Evolutionary conservation across 2,888 invertebrate species (phyloP), one percentile per base, ranked within the genome.

Genomic region (Gibbula magus): DNA sequence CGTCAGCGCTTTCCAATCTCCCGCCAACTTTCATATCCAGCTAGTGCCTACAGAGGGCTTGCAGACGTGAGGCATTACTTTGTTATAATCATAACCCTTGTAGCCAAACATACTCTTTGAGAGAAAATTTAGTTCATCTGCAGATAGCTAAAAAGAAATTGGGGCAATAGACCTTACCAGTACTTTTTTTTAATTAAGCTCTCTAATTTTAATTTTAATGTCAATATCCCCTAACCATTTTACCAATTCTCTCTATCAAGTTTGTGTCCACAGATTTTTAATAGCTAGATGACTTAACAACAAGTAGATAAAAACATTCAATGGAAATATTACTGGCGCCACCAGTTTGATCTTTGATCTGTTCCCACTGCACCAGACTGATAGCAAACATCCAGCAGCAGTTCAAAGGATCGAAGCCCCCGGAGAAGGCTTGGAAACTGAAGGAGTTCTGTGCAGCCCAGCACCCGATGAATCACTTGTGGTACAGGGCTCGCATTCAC

Each of bases 401-500:
- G 2, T 88, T 85, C 80, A 67, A 79, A 1, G 78, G 83, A 20
- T 83, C 82, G 8, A 84, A 82, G 18, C 67, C 83, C 7, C 70
- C 52, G 29, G 13, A 77, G 10, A 53, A 77, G 78, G 74, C 79
- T 5, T 89, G 88, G 88, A 82, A 84, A 18, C 81, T 67, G 22
- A 86, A 82, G 8, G 87, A 91, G 0, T 96, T 95, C 82, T 95
- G 95, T 87, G 94, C 94, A 22, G 94, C 94, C 0, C 91, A 91
- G 67, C 92, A 92, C 79, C 82, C 88, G 0, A 93, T 93, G 18
- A 94, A 94, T 18, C 94, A 94, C 54, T 93, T 94, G 51, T 97
- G 96, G 95, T 95, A 95, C 84, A 94, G 97, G 4, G 95, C 94
- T 0, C 92, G 94, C 51, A 93, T 95, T 22, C 70, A 70, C 13